Evolutionary conservation across 2,113 vertebrate genomes (phyloP).

Genomic region (Raphicerus campestris): DNA sequence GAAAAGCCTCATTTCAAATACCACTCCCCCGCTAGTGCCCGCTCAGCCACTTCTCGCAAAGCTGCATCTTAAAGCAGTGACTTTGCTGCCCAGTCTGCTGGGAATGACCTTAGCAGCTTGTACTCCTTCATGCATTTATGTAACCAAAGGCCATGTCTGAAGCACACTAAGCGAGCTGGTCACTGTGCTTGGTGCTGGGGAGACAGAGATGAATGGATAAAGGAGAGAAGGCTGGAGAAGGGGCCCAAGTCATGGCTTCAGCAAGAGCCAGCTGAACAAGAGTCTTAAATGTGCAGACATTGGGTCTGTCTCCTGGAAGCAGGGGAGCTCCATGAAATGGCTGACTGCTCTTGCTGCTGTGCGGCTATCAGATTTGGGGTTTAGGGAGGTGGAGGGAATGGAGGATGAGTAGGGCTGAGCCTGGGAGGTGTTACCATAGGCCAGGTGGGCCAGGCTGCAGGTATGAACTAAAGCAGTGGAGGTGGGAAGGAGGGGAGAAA

Average conservation of each 20-base stretch:
- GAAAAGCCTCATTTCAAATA: neutral
- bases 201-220: neutral
- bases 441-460: neutral
- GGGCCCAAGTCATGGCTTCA: neutral
- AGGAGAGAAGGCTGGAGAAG: neutral
- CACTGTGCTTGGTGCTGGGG: neutral
- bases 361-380: neutral
- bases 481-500: neutral
- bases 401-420: neutral
- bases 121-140: neutral
- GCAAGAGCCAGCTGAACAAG: neutral
- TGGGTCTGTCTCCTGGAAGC: neutral
- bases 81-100: neutral
- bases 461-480: neutral
- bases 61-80: neutral
- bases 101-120: neutral
- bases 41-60: neutral
- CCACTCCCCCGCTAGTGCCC: neutral
- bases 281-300: neutral
- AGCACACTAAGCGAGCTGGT: neutral
- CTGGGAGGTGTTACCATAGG: neutral
- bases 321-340: neutral
- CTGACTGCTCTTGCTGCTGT: neutral
- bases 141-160: neutral
- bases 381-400: too few relatives aligned